Conservation (phyloP, 64 coral and sea anemone species). For the Orbicella faveolata region DNA sequence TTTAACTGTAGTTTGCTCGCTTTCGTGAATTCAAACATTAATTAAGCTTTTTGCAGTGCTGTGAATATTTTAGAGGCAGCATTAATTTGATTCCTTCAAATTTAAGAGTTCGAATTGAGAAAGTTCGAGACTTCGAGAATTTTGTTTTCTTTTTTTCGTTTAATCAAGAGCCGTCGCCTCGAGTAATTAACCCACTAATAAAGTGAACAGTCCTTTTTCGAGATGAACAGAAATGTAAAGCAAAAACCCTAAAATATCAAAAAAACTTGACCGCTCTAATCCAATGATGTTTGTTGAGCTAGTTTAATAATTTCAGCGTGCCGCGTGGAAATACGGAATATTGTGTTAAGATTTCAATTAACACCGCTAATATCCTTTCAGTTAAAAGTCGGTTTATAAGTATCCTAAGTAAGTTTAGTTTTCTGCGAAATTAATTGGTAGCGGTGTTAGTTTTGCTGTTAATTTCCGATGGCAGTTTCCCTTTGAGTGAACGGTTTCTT, state of each 20-base stretch:
- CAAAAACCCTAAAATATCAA: slow-evolving; percentile 1
- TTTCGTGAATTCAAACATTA: slow-evolving; percentile 4
- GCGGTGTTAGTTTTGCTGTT: slow-evolving; percentile 22
- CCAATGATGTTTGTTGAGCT: slow-evolving; percentile 24
- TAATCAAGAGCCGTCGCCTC: slow-evolving; percentile 16
- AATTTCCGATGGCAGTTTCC: slow-evolving; percentile 30
- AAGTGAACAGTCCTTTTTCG: slow-evolving; percentile 42
- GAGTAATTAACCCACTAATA: slow-evolving; percentile 38
- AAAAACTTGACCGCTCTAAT: slow-evolving; percentile 29
- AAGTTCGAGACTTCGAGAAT: neutral
- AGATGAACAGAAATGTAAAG: slow-evolving; percentile 9
- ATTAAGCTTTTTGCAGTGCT: neutral
- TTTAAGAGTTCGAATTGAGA: neutral
- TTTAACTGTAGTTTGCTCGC: neutral
- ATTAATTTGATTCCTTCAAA: slow-evolving; percentile 19
- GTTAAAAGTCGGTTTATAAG: slow-evolving; percentile 36
- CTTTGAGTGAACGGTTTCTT: slow-evolving; percentile 8
- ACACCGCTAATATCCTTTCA: slow-evolving; percentile 36
- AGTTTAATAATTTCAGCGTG: slow-evolving; percentile 26
- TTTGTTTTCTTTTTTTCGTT: neutral
- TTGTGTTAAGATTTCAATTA: slow-evolving; percentile 41
- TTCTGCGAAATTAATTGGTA: slow-evolving; percentile 37
- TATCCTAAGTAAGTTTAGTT: slow-evolving; percentile 43
- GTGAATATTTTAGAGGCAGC: neutral
- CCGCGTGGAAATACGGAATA: slow-evolving; percentile 13